Evolutionary conservation across 2,888 invertebrate species (phyloP).

Genomic region (Dinocampus coccinellae): DNA sequence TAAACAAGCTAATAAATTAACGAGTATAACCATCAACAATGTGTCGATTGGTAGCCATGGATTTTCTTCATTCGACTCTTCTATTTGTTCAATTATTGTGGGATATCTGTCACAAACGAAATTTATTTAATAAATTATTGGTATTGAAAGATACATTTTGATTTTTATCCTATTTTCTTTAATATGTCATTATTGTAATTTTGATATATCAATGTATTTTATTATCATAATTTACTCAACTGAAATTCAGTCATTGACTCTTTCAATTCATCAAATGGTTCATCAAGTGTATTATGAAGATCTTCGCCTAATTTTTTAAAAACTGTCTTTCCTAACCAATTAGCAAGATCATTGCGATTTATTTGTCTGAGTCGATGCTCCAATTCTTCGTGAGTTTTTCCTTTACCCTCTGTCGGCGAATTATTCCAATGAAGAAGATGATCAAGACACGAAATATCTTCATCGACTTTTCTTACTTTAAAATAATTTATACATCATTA

Average conservation of each 20-base stretch:
- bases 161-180: too few relatives aligned
- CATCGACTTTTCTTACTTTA: slow-evolving; percentile 69
- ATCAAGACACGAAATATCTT: slow-evolving; percentile 72
- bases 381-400: slow-evolving; percentile 73
- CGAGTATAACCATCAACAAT: slow-evolving; percentile 50
- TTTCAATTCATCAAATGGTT: slow-evolving; percentile 52
- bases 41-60: slow-evolving; percentile 55
- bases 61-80: slow-evolving; percentile 48
- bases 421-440: slow-evolving; percentile 75
- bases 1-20: slow-evolving; percentile 49
- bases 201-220: too few relatives aligned
- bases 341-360: slow-evolving; percentile 72
- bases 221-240: slow-evolving; percentile 31
- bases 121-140: background rate
- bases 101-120: slow-evolving; percentile 44
- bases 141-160: too few relatives aligned
- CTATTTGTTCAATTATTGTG: slow-evolving; percentile 44
- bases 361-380: slow-evolving; percentile 74
- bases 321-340: slow-evolving; percentile 74
- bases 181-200: too few relatives aligned
- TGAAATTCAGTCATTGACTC: slow-evolving; percentile 49
- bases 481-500: background rate
- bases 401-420: slow-evolving; percentile 70
- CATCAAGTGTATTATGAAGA: slow-evolving; percentile 63
- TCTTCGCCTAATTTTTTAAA: slow-evolving; percentile 73